Conservation (phyloP, 2,888 invertebrate genomes). For the Cantharis flavilabris region DNA sequence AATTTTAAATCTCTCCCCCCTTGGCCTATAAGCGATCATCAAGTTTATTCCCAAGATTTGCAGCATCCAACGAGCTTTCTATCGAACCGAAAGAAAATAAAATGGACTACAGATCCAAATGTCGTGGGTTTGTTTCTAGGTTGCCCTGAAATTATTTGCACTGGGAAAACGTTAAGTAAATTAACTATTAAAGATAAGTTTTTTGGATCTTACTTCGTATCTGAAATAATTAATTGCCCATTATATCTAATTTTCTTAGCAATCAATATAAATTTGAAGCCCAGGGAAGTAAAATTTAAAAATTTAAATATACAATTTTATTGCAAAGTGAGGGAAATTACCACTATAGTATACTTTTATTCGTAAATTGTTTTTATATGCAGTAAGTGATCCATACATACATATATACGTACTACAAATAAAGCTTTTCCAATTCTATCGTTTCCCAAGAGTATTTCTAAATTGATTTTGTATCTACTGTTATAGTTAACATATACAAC, state of each 20-base stretch:
- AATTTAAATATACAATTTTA: background rate
- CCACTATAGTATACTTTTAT: background rate
- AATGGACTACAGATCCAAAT: background rate
- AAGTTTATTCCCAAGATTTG: background rate
- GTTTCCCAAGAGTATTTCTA: background rate
- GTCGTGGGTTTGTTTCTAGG: background rate
- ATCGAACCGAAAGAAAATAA: too few species aligned
- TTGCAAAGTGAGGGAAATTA: background rate
- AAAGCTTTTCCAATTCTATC: slow-evolving; percentile 1
- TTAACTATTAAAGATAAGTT: background rate
- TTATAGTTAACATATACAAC: slow-evolving; percentile 4
- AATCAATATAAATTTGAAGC: background rate
- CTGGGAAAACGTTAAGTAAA: background rate
- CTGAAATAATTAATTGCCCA: background rate
- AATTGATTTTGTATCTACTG: slow-evolving; percentile 4
- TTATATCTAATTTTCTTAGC: background rate
- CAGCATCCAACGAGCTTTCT: background rate
- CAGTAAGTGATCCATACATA: background rate
- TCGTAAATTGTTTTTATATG: slow-evolving; percentile 2
- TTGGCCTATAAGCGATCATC: background rate
- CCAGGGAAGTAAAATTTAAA: background rate
- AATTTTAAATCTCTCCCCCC: too few species aligned
- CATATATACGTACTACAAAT: background rate
- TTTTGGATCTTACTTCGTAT: background rate
- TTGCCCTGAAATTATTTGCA: background rate